Evolutionary conservation across 1,140 invertebrate species (phyloP).

Genomic region (Drosophila nigromelanica): DNA sequence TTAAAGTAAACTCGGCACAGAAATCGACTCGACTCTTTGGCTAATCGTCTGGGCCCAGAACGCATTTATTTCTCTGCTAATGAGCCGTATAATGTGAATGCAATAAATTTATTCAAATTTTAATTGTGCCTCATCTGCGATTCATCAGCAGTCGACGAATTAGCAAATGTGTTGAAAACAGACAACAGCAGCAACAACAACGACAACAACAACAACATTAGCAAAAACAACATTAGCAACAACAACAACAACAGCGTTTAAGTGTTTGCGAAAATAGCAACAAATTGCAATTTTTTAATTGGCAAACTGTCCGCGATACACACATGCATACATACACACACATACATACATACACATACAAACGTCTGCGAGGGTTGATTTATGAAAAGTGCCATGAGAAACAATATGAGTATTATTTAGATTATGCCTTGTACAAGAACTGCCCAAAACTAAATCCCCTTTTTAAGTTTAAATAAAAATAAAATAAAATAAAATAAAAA

Average conservation of each 20-base stretch:
- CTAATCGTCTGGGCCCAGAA: conserved; percentile 50
- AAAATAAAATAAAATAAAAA: too few relatives aligned
- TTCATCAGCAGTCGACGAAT: conserved; percentile 28
- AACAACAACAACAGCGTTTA: conserved; percentile 26
- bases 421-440: too few relatives aligned
- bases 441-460: neutral
- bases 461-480: too few relatives aligned
- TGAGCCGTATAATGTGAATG: conserved; percentile 69
- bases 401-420: neutral
- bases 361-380: conserved; percentile 19
- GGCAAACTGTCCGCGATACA: conserved; percentile 48
- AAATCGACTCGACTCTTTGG: conserved; percentile 43
- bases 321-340: conserved; percentile 23
- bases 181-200: conserved; percentile 15
- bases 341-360: neutral
- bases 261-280: conserved; percentile 62
- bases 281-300: conserved; percentile 71
- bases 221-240: too few relatives aligned
- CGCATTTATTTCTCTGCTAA: conserved; percentile 59
- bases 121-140: conserved; percentile 53
- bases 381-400: neutral
- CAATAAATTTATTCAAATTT: conserved; percentile 72
- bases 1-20: conserved; percentile 60
- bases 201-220: too few relatives aligned
- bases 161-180: conserved; percentile 54